Evolutionary conservation across 2,113 vertebrate species (phyloP), one percentile per base, ranked within the genome.

Genomic region (Hassar affinis): DNA sequence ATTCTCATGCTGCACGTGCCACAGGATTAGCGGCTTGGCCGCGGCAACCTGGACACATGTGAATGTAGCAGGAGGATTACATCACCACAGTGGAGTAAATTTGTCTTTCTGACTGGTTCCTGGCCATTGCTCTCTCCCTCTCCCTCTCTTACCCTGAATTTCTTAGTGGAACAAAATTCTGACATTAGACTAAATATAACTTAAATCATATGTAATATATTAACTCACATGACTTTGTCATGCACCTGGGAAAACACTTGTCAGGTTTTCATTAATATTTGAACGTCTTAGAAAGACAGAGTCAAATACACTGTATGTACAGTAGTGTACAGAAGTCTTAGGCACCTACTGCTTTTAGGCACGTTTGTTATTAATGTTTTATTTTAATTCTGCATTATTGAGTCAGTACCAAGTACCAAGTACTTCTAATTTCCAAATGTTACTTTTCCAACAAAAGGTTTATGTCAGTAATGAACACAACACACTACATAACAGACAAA

Each of bases 1-100:
- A 25, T 80, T 84, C 82, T 85, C 59, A 80, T 78, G 17, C 87
- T 77, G 83, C 79, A 82, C 78, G 71, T 51, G 51, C 47, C 78
- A 51, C 47, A 49, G 85, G 83, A 88, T 88, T 88, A 88, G 57
- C 62, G 33, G 64, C 80, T 79, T 62, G 47, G 52, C 71, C 27
- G 35, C 61, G 2, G 62, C 68, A 78, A 84, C 82, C 69, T 80
- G 54, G 38, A 61, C n/a, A 35, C 49, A 77, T 54, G 64, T 61
- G 47, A 79, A 59, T 9, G 72, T 77, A 81, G 74, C 79, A 62
- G 83, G 35, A 69, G 25, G 51, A 81, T 85, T 85, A 80, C 84
- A 72, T 80, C 72, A 84, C 81, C 22, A 57, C 54, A 38, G 45
- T 47, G 61, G 64, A 78, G 61, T 17, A 54, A 45, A 45, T 42